These are phyloP conservation scores for Plagiodera versicolora DNA, from an alignment of 2,888 invertebrate genomes.

Conservation along the genomic window DNA sequence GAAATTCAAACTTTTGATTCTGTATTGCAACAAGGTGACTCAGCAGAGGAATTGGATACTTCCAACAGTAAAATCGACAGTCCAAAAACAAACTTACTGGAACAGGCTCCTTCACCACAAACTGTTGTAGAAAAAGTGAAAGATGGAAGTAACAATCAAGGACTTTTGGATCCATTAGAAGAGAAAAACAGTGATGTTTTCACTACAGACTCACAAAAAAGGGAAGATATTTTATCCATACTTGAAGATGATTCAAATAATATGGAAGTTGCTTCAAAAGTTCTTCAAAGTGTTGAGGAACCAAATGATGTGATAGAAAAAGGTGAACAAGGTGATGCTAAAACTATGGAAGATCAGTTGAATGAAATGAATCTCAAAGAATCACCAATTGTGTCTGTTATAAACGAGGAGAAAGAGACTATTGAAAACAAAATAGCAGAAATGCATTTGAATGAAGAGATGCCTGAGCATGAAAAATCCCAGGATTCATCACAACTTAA, in stretches of 20 bases:
- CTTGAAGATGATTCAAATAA: conserved; percentile 1
- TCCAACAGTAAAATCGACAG: not conserved
- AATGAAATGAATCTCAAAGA: not conserved
- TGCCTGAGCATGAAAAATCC: not conserved
- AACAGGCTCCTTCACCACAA: not conserved
- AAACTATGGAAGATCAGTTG: conserved; percentile 3
- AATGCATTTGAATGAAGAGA: conserved; percentile 17
- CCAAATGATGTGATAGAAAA: conserved; percentile 5
- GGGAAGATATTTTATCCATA: not conserved
- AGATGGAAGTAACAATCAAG: conserved; percentile 1
- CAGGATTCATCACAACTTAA: conserved; percentile 15
- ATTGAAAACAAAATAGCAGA: conserved; percentile 25
- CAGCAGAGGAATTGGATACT: not conserved
- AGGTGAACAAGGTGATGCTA: not conserved
- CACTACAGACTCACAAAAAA: not conserved
- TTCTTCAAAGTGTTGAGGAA: not conserved
- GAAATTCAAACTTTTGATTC: not conserved
- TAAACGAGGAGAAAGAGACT: conserved; percentile 2
- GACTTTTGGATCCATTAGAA: not conserved
- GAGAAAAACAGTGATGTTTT: not conserved
- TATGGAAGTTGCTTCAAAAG: not conserved
- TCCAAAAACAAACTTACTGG: not conserved
- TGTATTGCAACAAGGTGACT: not conserved
- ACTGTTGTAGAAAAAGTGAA: not conserved
- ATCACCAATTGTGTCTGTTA: not conserved